phyloP scores from a whole-genome alignment of 2,888 invertebrate species.

The Pyrocoelia pectoralis region DNA sequence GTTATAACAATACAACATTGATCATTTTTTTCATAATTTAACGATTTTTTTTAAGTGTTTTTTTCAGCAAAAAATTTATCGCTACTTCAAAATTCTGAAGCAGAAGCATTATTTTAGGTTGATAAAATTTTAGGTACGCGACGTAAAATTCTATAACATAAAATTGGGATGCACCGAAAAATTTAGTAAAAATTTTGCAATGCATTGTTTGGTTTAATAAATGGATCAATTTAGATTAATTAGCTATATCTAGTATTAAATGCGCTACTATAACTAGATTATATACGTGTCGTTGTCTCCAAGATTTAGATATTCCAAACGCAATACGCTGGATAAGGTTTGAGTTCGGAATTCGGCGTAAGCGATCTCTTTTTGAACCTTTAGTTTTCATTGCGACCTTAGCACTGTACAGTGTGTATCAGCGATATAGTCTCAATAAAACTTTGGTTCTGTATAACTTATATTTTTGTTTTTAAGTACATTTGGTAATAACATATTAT shows the following conservation, averaged over 20 bases:
- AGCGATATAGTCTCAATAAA: constrained; percentile 14
- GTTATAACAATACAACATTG: constrained; percentile 72
- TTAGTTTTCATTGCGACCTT: constrained; percentile 17
- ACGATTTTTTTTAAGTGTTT: constrained; percentile 63
- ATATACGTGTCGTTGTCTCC: constrained; percentile 62
- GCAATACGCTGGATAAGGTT: constrained; percentile 49
- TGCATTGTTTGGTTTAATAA: constrained; percentile 10
- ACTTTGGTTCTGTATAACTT: constrained; percentile 21
- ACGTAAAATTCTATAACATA: neutral
- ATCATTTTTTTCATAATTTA: constrained; percentile 64
- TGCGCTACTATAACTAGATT: constrained; percentile 35
- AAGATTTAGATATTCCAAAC: constrained; percentile 51
- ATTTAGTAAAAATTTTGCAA: constrained; percentile 10
- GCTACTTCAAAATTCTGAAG: constrained; percentile 52
- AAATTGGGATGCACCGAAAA: neutral
- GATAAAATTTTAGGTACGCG: neutral
- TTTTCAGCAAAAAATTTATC: constrained; percentile 55
- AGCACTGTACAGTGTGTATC: neutral
- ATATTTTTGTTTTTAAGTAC: constrained; percentile 23
- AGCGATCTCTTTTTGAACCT: constrained; percentile 41
- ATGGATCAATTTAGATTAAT: constrained; percentile 19
- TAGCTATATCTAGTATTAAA: constrained; percentile 35
- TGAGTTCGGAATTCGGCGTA: constrained; percentile 51
- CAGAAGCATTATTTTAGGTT: constrained; percentile 46
- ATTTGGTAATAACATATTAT: constrained; percentile 29